phyloP scores from a whole-genome alignment of 2,113 vertebrate species.

The Phalacrocorax carbo region DNA sequence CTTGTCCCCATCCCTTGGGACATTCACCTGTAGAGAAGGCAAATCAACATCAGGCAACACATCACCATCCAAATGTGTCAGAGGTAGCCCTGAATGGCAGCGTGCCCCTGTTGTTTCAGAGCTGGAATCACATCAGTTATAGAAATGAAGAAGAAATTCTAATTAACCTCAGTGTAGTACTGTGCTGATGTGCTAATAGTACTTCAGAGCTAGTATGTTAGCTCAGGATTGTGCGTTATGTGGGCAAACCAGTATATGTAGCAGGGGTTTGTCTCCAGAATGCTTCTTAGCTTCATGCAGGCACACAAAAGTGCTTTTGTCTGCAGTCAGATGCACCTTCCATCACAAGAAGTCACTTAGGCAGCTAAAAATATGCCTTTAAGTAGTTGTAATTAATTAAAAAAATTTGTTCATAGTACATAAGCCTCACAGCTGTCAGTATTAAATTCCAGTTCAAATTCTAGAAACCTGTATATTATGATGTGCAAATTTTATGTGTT shows the following conservation, averaged over 20 bases:
- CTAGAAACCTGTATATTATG: not conserved
- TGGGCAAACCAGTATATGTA: not conserved
- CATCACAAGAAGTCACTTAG: not conserved
- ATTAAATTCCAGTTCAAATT: not conserved
- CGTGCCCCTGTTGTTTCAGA: not conserved
- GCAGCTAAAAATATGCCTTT: not conserved
- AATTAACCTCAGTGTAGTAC: not conserved
- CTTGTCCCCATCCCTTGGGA: rapidly evolving
- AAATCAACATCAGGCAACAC: not conserved
- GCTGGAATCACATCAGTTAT: not conserved
- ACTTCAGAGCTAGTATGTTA: not conserved
- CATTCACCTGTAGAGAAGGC: not conserved
- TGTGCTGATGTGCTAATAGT: not conserved
- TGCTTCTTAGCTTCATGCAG: not conserved
- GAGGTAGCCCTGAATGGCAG: not conserved
- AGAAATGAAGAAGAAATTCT: not conserved
- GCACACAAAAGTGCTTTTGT: not conserved
- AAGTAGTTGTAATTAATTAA: not conserved
- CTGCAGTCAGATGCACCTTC: not conserved
- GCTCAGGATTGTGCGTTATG: not conserved
- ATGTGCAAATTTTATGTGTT: not conserved
- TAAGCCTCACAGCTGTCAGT: not conserved
- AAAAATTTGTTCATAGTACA: not conserved
- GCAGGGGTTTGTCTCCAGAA: not conserved
- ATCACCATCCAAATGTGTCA: not conserved